phyloP scores from a whole-genome alignment of 2,888 invertebrate species.

The Alentia gelatinosa region DNA sequence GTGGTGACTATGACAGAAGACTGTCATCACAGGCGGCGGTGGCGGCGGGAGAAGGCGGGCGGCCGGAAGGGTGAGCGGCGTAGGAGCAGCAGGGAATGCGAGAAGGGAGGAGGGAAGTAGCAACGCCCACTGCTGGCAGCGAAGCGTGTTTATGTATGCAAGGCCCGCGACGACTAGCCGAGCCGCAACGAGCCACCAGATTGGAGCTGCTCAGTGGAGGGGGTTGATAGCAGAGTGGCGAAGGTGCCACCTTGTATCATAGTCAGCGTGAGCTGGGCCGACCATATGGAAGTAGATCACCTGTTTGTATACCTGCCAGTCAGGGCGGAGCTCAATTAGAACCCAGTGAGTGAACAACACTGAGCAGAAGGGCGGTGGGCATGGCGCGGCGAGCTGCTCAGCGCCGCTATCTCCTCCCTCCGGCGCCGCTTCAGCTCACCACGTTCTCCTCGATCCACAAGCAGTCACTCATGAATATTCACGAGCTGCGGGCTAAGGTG shows the following conservation, averaged over 20 bases:
- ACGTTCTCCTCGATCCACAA: neutral
- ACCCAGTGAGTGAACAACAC: neutral
- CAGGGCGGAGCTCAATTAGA: neutral
- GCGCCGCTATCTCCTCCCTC: neutral
- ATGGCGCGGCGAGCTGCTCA: neutral
- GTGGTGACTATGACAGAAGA: no score
- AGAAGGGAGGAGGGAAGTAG: neutral
- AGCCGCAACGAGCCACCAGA: no score
- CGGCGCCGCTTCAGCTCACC: neutral
- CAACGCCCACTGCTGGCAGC: neutral
- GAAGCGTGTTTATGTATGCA: slow-evolving; percentile 5
- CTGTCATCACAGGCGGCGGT: no score
- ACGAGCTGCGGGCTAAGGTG: neutral
- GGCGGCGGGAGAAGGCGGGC: no score
- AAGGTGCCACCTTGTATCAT: no score
- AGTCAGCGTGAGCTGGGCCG: neutral
- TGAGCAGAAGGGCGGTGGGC: neutral
- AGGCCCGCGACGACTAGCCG: no score
- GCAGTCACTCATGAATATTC: neutral
- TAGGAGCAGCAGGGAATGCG: neutral
- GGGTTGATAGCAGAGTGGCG: neutral
- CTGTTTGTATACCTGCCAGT: neutral
- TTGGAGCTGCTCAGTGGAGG: no score
- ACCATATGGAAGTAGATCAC: neutral
- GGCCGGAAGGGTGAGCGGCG: no score